Evolutionary conservation across 30 jellyfish, hydroid and myxozoan species (phyloP), one percentile per base, ranked within the genome.

Genomic region (Euphysa ruthae): DNA sequence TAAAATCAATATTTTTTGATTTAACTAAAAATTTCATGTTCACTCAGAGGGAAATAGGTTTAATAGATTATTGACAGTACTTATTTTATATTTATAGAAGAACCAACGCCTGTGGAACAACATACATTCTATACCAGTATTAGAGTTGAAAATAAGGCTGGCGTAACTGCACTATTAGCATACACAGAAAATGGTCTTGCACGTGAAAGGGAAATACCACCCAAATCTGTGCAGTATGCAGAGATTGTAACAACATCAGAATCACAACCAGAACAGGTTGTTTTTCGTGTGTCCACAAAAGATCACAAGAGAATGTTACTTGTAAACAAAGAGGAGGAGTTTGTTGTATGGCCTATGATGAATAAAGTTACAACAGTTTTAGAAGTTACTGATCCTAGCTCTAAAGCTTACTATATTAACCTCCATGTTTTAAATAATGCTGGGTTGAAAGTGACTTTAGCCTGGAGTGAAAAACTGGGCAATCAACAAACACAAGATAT

Each of bases 391-490:
- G 79, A 33, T 32, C 69, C 80, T 6, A 10, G 26, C 7, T 20
- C 19, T 22, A 68, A 68, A 49, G 24, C 29, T 7, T 68, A 43
- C 23, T 77, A 57, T 70, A 79, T 87, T 19, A 87, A 87, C 29
- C 65, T 87, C 29, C 89, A 65, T 34, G 92, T 87, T 26, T 43
- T 77, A 12, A 87, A 87, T 61, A 68, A 74, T 31, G 97, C 97
- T 34, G 97, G 97, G 4, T 73, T 73, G 43, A 87, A 87, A 63
- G 97, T 87, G 7, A 87, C 97, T 0, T 49, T 87, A 12, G 94
- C 73, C 26, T 87, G 97, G 97, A 80, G 92, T 33, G 97, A 87
- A 54, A 82, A 79, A 1, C 93, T 69, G 44, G 74, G 91, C 33
- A 43, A 35, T 34, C 96, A 91, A 32, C 68, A 70, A 56, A 69